Evolutionary conservation across 2,113 vertebrate species (phyloP).

Genomic region (Rhea pennata): DNA sequence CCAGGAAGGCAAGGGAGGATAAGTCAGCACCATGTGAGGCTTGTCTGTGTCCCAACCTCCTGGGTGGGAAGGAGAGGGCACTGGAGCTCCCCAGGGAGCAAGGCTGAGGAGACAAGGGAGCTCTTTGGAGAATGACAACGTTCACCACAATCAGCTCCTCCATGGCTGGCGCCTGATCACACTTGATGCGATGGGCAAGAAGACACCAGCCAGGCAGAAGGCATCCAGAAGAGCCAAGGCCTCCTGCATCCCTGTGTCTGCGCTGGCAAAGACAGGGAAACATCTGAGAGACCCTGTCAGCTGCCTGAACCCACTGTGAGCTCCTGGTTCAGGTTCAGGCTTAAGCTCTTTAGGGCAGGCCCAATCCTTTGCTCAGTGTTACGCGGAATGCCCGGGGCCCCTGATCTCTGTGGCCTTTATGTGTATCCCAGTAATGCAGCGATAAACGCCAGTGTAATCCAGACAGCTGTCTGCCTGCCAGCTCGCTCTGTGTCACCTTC

Average conservation of each 20-base stretch:
- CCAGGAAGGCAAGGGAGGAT: not conserved
- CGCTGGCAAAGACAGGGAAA: fast-evolving
- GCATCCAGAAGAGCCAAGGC: not conserved
- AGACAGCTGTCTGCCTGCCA: not conserved
- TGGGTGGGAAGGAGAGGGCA: not conserved
- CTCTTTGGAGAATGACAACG: not conserved
- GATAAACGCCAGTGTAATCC: not conserved
- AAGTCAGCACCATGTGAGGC: not conserved
- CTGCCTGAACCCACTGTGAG: not conserved
- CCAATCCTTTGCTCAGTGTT: not conserved
- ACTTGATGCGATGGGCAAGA: not conserved
- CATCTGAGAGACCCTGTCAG: not conserved
- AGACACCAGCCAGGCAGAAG: not conserved
- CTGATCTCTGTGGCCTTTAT: not conserved
- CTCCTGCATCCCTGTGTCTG: not conserved
- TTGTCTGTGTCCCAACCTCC: not conserved
- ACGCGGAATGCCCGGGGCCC: fast-evolving
- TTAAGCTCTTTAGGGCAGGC: constrained; percentile 30
- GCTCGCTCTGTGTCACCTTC: not conserved
- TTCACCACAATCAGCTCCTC: not conserved
- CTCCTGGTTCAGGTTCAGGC: not conserved
- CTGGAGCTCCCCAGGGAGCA: not conserved
- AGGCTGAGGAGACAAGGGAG: not conserved
- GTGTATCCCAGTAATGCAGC: constrained; percentile 2
- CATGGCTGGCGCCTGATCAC: not conserved